A percentile compares a stretch with the other conserved stretches of the same genome.
phyloP scores from a whole-genome alignment of 2,888 invertebrate species.

The Lottia gigantea region DNA sequence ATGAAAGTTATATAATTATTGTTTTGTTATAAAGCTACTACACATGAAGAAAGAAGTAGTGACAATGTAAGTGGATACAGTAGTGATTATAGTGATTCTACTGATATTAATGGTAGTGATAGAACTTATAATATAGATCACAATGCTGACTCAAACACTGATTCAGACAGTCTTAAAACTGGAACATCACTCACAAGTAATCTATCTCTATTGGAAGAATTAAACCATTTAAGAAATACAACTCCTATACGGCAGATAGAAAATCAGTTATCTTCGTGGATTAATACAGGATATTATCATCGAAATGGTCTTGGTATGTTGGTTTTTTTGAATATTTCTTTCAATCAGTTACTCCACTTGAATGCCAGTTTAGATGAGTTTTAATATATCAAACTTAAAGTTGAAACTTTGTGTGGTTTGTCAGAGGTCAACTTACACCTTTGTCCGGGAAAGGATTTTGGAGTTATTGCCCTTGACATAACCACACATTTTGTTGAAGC shows the following conservation, averaged over 20 bases:
- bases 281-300: conserved; percentile 28
- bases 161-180: background rate
- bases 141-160: background rate
- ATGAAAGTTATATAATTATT: too few species aligned
- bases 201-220: conserved; percentile 26
- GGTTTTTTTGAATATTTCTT: too few species aligned
- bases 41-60: background rate
- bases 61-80: conserved; percentile 10
- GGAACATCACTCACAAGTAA: background rate
- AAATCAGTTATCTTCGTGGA: conserved; percentile 29
- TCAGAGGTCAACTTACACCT: too few species aligned
- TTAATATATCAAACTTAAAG: too few species aligned
- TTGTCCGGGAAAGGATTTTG: too few species aligned
- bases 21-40: background rate
- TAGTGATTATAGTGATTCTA: background rate
- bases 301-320: background rate
- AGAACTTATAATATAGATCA: background rate
- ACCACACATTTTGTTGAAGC: too few species aligned
- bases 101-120: background rate
- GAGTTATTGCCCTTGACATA: too few species aligned
- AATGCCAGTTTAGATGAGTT: too few species aligned
- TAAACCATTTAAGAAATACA: conserved; percentile 31
- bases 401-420: too few species aligned
- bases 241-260: conserved; percentile 33
- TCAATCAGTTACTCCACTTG: too few species aligned